Conservation (phyloP, 2,888 invertebrate genomes). For the Desoria tigrina region DNA sequence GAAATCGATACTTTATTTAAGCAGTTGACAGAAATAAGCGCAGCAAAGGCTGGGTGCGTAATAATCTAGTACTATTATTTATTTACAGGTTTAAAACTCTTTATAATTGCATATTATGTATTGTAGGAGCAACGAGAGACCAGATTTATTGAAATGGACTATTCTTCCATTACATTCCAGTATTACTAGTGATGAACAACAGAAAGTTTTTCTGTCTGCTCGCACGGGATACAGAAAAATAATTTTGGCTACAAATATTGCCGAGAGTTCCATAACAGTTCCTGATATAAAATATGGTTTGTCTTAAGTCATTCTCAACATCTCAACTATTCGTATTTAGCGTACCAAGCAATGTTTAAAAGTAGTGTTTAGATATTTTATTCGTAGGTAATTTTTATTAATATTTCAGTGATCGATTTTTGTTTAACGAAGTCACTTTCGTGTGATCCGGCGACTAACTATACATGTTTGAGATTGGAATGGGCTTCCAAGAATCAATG, state of each 20-base stretch:
- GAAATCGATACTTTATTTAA: constrained; percentile 60
- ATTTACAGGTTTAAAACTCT: too few species aligned
- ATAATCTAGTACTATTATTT: too few species aligned
- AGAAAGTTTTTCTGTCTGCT: constrained; percentile 64
- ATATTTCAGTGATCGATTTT: constrained; percentile 90
- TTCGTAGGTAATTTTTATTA: too few species aligned
- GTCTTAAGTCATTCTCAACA: too few species aligned
- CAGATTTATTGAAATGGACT: constrained; percentile 49
- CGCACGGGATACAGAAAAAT: constrained; percentile 73
- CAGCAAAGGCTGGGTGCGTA: constrained; percentile 4
- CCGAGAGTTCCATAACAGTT: constrained; percentile 89
- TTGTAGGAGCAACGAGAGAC: constrained; percentile 19
- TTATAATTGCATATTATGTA: neutral
- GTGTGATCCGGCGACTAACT: constrained; percentile 75
- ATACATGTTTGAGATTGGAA: constrained; percentile 71
- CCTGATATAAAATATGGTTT: constrained; percentile 83
- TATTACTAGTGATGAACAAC: constrained; percentile 76
- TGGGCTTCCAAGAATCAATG: constrained; percentile 92
- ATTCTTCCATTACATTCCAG: constrained; percentile 68
- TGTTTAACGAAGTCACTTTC: constrained; percentile 83
- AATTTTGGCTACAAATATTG: constrained; percentile 86
- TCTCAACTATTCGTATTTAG: too few species aligned
- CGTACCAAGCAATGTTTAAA: too few species aligned
- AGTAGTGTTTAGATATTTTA: too few species aligned
- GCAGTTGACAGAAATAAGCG: constrained; percentile 37